Base-by-base conservation (phyloP, 2,888 invertebrate genomes). In the Hirtodrosophila duncani region DNA sequence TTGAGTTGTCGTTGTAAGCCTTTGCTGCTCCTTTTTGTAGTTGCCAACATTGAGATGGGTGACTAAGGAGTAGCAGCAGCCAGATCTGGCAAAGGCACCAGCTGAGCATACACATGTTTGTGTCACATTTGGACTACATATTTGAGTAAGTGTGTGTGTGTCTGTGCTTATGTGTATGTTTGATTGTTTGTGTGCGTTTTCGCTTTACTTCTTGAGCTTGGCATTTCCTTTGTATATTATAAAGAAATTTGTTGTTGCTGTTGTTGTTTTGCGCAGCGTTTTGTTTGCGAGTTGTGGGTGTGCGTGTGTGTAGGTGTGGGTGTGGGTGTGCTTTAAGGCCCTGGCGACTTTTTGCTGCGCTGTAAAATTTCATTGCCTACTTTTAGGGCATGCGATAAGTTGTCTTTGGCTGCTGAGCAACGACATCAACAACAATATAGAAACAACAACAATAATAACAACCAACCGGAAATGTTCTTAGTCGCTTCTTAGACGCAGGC, bases 211-310 rank as follows among this genome's bases (percentile, higher is more conserved):
- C 75, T 65, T 63, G 57, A 53, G 75, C 60, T 62, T 55, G 72
- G 72, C 65, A 70, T 67, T 78, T 78, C 65, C 72, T 72, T 72
- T 72, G 79, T 74, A 65, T 75, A 78, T 72, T 72, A 78, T 74
- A 78, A 74, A 78, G 72, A 72, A 78, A 72, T 72, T 78, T 78
- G 71, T 14, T 39, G 18, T 16, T 49, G 13, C 23, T 45, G 26
- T 45, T 52, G 20, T 18, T 45, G 7, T 23, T 10, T n/a, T n/a
- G n/a, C n/a, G n/a, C n/a, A n/a, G n/a, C n/a, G n/a, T n/a, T n/a
- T n/a, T n/a, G n/a, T n/a, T n/a, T n/a, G n/a, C n/a, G n/a, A n/a
- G 17, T 14, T 30, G 24, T 30, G 44, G 34, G 17, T 43, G 26
- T 29, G 39, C 9, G 8, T 48, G 24, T 36, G 49, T 27, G 9